Conservation (phyloP, 2,113 vertebrate species). For the Dicerorhinus sumatrensis region DNA sequence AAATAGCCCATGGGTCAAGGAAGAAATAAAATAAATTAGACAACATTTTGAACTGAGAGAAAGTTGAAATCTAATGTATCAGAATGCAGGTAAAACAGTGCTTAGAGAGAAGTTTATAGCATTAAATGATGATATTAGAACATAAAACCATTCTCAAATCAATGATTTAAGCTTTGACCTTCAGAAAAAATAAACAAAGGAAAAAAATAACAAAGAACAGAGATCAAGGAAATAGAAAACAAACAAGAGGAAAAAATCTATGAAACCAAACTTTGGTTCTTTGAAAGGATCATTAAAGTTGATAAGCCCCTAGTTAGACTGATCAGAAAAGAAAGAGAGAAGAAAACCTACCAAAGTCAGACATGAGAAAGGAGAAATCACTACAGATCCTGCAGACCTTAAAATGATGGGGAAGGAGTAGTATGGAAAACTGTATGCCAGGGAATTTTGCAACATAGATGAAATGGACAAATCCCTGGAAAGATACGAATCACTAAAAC, state of each 20-base stretch:
- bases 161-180: neutral
- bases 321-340: neutral
- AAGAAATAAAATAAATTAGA: neutral
- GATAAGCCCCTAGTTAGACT: neutral
- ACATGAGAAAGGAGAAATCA: neutral
- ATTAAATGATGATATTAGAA: neutral
- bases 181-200: neutral
- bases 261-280: neutral
- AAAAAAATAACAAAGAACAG: neutral
- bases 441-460: neutral
- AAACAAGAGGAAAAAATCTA: neutral
- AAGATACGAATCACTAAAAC: neutral
- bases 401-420: neutral
- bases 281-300: neutral
- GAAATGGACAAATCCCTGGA: neutral
- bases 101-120: neutral
- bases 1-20: neutral
- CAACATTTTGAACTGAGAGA: neutral
- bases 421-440: neutral
- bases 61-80: neutral
- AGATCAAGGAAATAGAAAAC: neutral
- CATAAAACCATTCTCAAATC: neutral
- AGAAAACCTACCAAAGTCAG: neutral
- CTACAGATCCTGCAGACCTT: neutral
- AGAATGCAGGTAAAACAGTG: no score